Conservation (phyloP, 1,140 invertebrate genomes). For the Hypothenemus hampei region DNA sequence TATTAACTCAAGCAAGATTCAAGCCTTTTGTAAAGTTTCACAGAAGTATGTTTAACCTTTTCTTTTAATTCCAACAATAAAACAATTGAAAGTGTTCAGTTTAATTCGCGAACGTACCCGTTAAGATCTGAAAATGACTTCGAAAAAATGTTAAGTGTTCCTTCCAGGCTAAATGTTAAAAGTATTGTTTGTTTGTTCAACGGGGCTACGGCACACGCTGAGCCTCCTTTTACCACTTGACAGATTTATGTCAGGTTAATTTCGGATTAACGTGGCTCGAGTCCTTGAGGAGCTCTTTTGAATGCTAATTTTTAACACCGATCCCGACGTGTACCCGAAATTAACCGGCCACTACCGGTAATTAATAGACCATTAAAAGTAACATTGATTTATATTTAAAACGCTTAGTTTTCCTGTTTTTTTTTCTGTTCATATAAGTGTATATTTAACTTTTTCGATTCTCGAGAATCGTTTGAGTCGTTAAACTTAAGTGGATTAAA, state of each 20-base stretch:
- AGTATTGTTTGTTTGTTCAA: slow-evolving; percentile 8
- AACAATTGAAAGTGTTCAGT: too few relatives aligned
- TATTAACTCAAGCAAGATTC: too few relatives aligned
- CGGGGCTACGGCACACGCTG: neutral
- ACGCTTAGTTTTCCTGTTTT: neutral
- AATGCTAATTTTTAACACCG: slow-evolving; percentile 8
- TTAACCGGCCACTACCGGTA: neutral
- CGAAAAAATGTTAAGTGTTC: slow-evolving; percentile 11
- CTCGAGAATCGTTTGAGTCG: too few relatives aligned
- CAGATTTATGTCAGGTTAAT: slow-evolving; percentile 13
- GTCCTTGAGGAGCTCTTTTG: slow-evolving; percentile 4
- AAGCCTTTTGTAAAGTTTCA: too few relatives aligned
- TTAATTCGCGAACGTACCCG: too few relatives aligned
- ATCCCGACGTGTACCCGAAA: neutral
- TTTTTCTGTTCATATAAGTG: too few relatives aligned
- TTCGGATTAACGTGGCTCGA: neutral
- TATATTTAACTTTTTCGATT: too few relatives aligned
- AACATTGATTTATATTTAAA: neutral
- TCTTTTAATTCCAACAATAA: too few relatives aligned
- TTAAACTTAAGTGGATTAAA: too few relatives aligned
- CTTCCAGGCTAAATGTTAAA: slow-evolving; percentile 5
- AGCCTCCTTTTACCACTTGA: neutral
- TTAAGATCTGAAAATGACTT: too few relatives aligned
- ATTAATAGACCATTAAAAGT: slow-evolving; percentile 9
- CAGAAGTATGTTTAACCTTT: too few relatives aligned